Percentiles rank a stretch among this genome's conserved stretches.
Conservation (phyloP, 1,140 invertebrate genomes). For the Steinernema feltiae region DNA sequence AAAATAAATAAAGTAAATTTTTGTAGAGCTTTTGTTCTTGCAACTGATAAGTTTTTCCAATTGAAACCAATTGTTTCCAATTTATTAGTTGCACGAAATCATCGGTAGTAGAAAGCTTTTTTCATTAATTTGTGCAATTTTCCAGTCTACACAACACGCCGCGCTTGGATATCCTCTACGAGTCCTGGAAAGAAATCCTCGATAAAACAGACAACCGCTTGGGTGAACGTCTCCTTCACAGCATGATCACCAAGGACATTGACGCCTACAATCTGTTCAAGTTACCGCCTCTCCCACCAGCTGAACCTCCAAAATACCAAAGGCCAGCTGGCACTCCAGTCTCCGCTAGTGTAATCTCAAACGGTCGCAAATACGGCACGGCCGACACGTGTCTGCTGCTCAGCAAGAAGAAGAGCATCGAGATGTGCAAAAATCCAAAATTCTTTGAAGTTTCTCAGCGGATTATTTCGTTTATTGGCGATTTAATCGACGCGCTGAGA, state of each 20-base stretch:
- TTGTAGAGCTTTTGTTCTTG: no score
- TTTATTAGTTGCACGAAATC: neutral
- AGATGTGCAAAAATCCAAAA: neutral
- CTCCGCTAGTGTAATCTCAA: neutral
- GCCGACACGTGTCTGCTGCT: neutral
- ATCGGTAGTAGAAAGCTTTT: neutral
- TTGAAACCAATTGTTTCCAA: neutral
- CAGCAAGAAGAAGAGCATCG: neutral
- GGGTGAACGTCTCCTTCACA: neutral
- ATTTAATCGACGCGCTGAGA: neutral
- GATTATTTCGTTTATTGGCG: neutral
- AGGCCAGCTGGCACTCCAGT: neutral
- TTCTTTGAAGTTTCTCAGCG: neutral
- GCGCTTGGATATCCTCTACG: neutral
- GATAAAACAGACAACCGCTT: neutral
- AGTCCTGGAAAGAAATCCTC: neutral
- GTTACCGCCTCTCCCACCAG: neutral
- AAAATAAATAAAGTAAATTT: no score
- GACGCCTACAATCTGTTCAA: neutral
- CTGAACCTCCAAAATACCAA: neutral
- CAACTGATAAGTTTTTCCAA: no score
- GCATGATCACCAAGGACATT: neutral
- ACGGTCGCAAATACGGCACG: neutral
- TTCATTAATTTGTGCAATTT: neutral
- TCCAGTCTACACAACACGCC: neutral